These are phyloP conservation scores for Galerucella pusilla DNA, from an alignment of 2,888 invertebrate genomes.

Conservation along the genomic window DNA sequence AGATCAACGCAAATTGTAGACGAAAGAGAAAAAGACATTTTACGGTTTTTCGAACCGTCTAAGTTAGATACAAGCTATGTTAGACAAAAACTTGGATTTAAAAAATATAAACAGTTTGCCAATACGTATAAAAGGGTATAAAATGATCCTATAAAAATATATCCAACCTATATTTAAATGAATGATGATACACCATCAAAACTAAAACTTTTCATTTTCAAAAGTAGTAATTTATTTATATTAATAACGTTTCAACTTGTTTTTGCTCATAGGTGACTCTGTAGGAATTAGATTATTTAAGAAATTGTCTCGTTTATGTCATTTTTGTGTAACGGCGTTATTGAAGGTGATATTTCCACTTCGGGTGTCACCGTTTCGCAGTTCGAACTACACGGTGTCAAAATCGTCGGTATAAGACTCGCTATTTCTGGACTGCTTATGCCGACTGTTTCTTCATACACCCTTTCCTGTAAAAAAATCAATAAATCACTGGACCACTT, in stretches of 20 bases:
- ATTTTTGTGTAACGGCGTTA: conserved; percentile 70
- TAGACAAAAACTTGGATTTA: too few relatives aligned
- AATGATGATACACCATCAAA: too few relatives aligned
- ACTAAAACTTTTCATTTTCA: background rate
- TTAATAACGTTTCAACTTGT: conserved; percentile 16
- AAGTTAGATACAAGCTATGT: too few relatives aligned
- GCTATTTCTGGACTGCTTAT: conserved; percentile 76
- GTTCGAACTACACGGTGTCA: conserved; percentile 69
- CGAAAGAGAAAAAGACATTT: too few relatives aligned
- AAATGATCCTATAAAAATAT: too few relatives aligned
- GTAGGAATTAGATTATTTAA: conserved; percentile 42
- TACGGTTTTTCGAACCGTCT: too few relatives aligned
- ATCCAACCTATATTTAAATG: too few relatives aligned
- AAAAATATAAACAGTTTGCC: too few relatives aligned
- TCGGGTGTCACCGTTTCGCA: conserved; percentile 67
- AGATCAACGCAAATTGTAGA: too few relatives aligned
- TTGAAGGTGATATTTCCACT: conserved; percentile 67
- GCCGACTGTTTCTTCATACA: conserved; percentile 66
- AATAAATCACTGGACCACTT: background rate
- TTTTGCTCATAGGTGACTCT: conserved; percentile 45
- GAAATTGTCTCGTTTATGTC: conserved; percentile 59
- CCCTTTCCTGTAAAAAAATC: conserved; percentile 68
- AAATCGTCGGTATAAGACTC: conserved; percentile 74
- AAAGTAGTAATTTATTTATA: conserved; percentile 14
- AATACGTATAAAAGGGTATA: background rate